A percentile compares a stretch with the other conserved stretches of the same genome.
These are phyloP conservation scores for Antitype chi DNA, from an alignment of 2,888 invertebrate genomes.

Conservation along the genomic window DNA sequence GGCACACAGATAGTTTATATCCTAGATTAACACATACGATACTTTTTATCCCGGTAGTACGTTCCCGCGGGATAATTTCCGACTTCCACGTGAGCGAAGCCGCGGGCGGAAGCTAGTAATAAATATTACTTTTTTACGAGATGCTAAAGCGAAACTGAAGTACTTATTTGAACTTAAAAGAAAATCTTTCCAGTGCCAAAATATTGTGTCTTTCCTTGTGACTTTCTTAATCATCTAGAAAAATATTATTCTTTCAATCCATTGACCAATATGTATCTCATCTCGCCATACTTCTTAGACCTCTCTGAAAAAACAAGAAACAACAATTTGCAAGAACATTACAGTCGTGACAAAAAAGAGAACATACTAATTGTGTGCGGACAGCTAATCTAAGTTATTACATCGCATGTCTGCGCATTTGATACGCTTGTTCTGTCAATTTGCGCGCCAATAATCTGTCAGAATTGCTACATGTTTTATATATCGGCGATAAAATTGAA, in stretches of 20 bases:
- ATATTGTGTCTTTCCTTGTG: not conserved
- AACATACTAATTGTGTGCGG: slow-evolving; percentile 61
- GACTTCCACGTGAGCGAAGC: too few relatives aligned
- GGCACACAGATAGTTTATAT: too few relatives aligned
- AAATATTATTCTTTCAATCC: not conserved
- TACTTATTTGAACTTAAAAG: too few relatives aligned
- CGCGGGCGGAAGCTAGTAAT: not conserved
- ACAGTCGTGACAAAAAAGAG: slow-evolving; percentile 38
- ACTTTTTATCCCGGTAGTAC: too few relatives aligned
- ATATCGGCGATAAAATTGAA: slow-evolving; percentile 61
- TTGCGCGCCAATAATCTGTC: slow-evolving; percentile 66
- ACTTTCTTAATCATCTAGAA: not conserved
- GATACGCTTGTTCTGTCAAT: slow-evolving; percentile 67
- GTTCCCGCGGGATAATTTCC: too few relatives aligned
- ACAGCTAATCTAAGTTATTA: slow-evolving; percentile 66
- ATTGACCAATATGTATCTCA: not conserved
- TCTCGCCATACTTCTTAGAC: not conserved
- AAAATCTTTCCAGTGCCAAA: not conserved
- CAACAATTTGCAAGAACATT: slow-evolving; percentile 40
- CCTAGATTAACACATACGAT: too few relatives aligned
- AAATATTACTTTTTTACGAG: not conserved
- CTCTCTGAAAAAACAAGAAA: slow-evolving; percentile 31
- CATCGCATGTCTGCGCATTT: slow-evolving; percentile 61
- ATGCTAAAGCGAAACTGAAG: not conserved
- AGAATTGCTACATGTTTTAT: slow-evolving; percentile 56